Evolutionary conservation across 1,140 invertebrate species (phyloP).

Genomic region (Bombus superbus): DNA sequence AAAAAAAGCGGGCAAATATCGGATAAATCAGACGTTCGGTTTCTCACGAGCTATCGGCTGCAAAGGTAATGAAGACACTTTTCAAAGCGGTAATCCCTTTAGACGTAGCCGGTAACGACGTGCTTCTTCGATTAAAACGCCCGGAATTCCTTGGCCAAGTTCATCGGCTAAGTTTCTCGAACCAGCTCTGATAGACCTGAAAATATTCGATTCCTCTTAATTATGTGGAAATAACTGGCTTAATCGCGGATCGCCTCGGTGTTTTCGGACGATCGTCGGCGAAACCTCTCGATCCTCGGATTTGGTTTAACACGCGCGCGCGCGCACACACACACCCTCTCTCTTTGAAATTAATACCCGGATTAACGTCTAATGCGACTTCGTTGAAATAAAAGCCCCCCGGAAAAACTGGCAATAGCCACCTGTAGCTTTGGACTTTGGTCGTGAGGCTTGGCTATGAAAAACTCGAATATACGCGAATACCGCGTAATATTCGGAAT

Average conservation of each 20-base stretch:
- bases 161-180: background rate
- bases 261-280: background rate
- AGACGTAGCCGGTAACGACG: slow-evolving; percentile 9
- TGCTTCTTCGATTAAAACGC: slow-evolving; percentile 22
- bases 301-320: no score
- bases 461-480: background rate
- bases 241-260: slow-evolving; percentile 12
- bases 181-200: slow-evolving; percentile 14
- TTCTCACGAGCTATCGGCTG: background rate
- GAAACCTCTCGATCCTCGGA: background rate
- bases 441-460: background rate
- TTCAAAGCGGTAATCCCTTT: slow-evolving; percentile 30
- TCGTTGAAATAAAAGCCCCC: slow-evolving; percentile 43
- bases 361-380: slow-evolving; percentile 25
- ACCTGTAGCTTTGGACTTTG: slow-evolving; percentile 53
- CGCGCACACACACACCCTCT: background rate
- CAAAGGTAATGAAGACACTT: slow-evolving; percentile 32
- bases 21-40: background rate
- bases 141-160: slow-evolving; percentile 23
- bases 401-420: slow-evolving; percentile 18
- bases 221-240: slow-evolving; percentile 30
- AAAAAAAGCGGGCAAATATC: slow-evolving; percentile 11
- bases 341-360: slow-evolving; percentile 32
- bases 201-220: slow-evolving; percentile 46
- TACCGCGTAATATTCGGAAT: background rate